Conservation (phyloP, 2,113 vertebrate species). For the Rostratula benghalensis region DNA sequence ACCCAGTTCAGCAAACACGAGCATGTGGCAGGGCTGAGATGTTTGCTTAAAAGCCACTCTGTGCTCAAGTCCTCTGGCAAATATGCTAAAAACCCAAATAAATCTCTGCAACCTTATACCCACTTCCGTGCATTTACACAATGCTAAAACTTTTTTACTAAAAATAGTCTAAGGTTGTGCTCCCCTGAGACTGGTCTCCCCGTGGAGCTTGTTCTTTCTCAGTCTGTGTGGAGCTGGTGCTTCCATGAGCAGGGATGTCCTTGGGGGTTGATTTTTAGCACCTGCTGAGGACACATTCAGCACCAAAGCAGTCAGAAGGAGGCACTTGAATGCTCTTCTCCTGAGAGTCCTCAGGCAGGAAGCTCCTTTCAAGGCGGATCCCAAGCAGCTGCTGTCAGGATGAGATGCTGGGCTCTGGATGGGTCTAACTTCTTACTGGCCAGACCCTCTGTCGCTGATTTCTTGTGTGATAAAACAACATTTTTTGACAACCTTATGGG, state of each 20-base stretch:
- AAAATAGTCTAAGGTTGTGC: background rate
- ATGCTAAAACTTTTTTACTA: no score
- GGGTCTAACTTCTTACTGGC: background rate
- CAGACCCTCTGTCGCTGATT: background rate
- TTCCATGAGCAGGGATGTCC: background rate
- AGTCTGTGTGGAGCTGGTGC: background rate
- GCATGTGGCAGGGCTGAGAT: background rate
- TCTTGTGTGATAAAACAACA: background rate
- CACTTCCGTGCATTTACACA: background rate
- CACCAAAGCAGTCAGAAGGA: rapidly evolving
- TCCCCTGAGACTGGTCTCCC: background rate
- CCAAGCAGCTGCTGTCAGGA: background rate
- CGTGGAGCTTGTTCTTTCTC: background rate
- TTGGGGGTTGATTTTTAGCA: background rate
- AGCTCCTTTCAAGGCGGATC: background rate
- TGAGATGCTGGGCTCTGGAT: background rate
- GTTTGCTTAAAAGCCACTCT: background rate
- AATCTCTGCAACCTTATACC: rapidly evolving
- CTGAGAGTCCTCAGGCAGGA: background rate
- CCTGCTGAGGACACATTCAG: rapidly evolving
- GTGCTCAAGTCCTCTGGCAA: background rate
- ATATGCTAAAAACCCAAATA: background rate
- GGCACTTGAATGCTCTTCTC: background rate
- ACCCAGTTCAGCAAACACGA: background rate
- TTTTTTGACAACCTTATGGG: background rate